A percentile compares a stretch with the other conserved stretches of the same genome.
These are phyloP conservation scores for Buathra laborator DNA, from an alignment of 2,888 invertebrate genomes.

Conservation along the genomic window DNA sequence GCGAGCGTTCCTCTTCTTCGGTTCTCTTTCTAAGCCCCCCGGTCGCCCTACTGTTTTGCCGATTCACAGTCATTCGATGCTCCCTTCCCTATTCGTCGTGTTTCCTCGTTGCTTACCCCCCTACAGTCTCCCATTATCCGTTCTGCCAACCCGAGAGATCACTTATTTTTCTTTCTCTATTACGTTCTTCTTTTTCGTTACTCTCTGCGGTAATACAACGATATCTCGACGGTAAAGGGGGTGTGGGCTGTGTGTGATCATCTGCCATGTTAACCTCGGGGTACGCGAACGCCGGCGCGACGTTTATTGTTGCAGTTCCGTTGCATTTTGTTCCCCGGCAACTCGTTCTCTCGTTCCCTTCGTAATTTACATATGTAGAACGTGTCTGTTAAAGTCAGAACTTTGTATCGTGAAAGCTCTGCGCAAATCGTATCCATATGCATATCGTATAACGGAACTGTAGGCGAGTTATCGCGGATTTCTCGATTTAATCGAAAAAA, in stretches of 20 bases:
- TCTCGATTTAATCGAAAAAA: slow-evolving; percentile 3
- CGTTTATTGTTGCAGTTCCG: slow-evolving; percentile 26
- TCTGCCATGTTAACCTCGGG: slow-evolving; percentile 37
- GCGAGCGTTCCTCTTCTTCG: slow-evolving; percentile 50
- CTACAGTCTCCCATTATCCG: background rate
- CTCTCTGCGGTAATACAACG: slow-evolving; percentile 30
- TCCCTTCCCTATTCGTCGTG: slow-evolving; percentile 3
- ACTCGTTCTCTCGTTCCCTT: slow-evolving; percentile 12
- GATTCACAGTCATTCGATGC: slow-evolving; percentile 29
- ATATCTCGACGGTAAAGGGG: background rate
- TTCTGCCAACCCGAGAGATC: background rate
- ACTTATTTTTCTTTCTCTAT: background rate
- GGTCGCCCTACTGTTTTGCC: slow-evolving; percentile 22
- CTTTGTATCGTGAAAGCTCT: background rate
- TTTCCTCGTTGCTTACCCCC: slow-evolving; percentile 3
- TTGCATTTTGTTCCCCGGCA: slow-evolving; percentile 9
- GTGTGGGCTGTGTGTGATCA: slow-evolving; percentile 18
- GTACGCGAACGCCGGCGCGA: slow-evolving; percentile 16
- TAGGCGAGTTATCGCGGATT: slow-evolving; percentile 24
- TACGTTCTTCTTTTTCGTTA: slow-evolving; percentile 1
- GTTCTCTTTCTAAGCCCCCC: background rate
- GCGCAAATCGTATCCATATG: no score
- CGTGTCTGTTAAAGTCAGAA: slow-evolving; percentile 47
- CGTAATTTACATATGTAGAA: slow-evolving; percentile 63
- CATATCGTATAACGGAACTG: background rate